phyloP scores from a whole-genome alignment of 2,113 vertebrate genomes.

The Microcebus lehilahytsara region DNA sequence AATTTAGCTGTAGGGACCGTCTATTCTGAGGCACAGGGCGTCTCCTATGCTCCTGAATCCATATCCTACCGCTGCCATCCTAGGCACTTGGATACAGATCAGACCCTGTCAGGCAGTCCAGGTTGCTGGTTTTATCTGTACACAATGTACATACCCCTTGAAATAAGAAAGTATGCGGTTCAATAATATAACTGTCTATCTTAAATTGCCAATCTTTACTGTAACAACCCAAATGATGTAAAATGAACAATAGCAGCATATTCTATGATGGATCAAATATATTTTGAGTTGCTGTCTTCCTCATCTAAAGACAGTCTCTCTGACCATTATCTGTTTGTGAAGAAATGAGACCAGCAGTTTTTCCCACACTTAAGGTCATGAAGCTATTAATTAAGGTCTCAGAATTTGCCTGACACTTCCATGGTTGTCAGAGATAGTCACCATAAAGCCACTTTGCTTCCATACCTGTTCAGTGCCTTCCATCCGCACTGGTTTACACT shows the following conservation, averaged over 20 bases:
- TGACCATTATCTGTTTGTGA: background rate
- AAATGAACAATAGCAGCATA: background rate
- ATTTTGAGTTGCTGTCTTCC: background rate
- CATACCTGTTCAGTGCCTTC: background rate
- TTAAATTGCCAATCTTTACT: conserved; percentile 3
- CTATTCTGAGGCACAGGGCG: background rate
- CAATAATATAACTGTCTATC: background rate
- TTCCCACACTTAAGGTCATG: background rate
- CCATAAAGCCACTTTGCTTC: background rate
- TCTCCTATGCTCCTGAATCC: background rate
- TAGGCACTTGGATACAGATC: background rate
- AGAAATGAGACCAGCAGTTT: background rate
- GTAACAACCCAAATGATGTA: background rate
- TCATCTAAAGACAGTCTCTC: background rate
- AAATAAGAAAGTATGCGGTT: background rate
- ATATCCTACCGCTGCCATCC: background rate
- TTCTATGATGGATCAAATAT: background rate
- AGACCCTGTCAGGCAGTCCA: background rate
- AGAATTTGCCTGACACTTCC: background rate
- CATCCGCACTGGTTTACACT: background rate
- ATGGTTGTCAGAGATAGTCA: background rate
- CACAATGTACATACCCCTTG: background rate
- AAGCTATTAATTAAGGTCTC: background rate
- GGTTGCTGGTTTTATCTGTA: background rate
- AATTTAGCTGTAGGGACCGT: background rate